phyloP scores from a whole-genome alignment of 2,113 vertebrate species.

The Dicrurus megarhynchus region DNA sequence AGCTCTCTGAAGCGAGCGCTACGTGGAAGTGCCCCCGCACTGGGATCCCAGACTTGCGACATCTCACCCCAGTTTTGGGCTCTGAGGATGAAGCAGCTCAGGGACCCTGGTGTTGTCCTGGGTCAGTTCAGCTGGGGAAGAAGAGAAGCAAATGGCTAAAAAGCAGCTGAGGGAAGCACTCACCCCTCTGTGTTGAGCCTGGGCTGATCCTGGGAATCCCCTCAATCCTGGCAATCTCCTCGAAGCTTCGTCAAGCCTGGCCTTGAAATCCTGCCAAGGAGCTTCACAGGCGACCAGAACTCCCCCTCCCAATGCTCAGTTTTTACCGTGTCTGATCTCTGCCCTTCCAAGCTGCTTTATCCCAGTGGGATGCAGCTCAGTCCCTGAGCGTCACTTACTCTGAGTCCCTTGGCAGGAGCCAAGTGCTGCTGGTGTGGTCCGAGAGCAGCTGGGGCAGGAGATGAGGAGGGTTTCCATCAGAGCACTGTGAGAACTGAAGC shows the following conservation, averaged over 20 bases:
- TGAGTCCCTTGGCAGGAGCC: rapidly evolving
- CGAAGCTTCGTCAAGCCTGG: rapidly evolving
- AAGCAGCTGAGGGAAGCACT: not conserved
- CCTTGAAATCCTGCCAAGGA: not conserved
- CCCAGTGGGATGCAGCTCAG: not conserved
- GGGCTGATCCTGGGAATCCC: not conserved
- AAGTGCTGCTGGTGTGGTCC: rapidly evolving
- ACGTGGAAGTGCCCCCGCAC: rapidly evolving
- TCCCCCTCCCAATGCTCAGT: not conserved
- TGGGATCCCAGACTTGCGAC: not conserved
- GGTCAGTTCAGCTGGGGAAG: not conserved
- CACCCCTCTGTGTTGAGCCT: rapidly evolving
- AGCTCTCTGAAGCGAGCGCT: not conserved
- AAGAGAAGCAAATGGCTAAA: not conserved
- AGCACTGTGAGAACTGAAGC: not conserved
- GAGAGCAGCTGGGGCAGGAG: not conserved
- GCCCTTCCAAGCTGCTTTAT: not conserved
- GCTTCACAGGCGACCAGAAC: not conserved
- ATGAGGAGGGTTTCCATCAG: rapidly evolving
- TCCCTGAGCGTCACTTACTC: rapidly evolving
- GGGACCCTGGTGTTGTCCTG: rapidly evolving
- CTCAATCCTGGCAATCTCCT: not conserved
- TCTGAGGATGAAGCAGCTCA: not conserved
- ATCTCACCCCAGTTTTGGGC: not conserved
- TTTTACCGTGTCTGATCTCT: not conserved